Evolutionary conservation across 2,888 invertebrate species (phyloP), one percentile per base, ranked within the genome.

Genomic region (Ophioninae sp.): DNA sequence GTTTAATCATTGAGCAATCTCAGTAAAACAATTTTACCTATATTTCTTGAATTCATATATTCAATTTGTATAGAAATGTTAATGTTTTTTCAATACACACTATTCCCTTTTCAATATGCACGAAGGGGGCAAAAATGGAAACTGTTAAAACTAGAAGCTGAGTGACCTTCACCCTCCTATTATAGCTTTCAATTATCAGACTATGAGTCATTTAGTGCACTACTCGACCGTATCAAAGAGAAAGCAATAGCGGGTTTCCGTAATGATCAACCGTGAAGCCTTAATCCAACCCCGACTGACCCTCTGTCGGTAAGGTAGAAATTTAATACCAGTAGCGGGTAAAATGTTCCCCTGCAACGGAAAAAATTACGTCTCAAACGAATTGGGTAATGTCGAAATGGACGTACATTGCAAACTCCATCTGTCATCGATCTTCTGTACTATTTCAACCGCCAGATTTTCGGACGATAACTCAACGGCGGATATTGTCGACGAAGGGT

Each of bases 241-340:
- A 69, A 73, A 6, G 22, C 20, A 17, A 20, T 9, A 30, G 64
- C 10, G 22, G 44, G 23, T 17, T 39, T 64, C n/a, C 1, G n/a
- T 17, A 30, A 56, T 58, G 30, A 68, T 7, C 59, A 65, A 13
- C 37, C 22, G 72, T n/a, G 20, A 44, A 73, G 7, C 39, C 23
- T 13, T 8, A 63, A 71, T 51, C 13, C 9, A 41, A 10, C 13
- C 23, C 58, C 30, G 30, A 44, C 22, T 44, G 10, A 59, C 58
- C 75, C 1, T 71, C 58, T 6, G 10, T 9, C 41, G 84, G 78
- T 81, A 84, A 84, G 6, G 72, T 37, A 81, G 79, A 44, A 56
- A 67, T 10, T 44, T 67, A 3, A 20, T 59, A 61, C 37, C 67
- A 3, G 20, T 73, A 17, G 79, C 9, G 22, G 44, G 59, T 44